Base-by-base conservation (phyloP, 2,888 invertebrate species). In the Epistrophe grossulariae region DNA sequence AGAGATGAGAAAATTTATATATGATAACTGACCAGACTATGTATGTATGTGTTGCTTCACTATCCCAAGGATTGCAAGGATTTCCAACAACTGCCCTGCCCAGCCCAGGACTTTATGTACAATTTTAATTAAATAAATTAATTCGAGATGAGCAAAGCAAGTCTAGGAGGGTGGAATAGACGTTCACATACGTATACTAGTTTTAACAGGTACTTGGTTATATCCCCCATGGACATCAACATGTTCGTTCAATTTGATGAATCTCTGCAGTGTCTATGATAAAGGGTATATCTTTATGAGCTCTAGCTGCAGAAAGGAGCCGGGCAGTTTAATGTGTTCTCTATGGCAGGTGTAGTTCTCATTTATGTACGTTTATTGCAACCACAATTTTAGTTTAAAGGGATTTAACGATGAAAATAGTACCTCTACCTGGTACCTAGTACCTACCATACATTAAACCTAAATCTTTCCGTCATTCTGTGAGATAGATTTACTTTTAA, bases 111-210 rank as follows among this genome's bases (percentile, higher is more conserved):
- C 82, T 73, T 52, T 48, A 68, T 70, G 82, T 74, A 70, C 85
- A 74, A 50, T 85, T 85, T 85, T 85, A 85, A 85, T 85, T 85
- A 85, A 85, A 82, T 85, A 82, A 85, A 85, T 85, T 82, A 85
- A 85, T 78, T 85, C 82, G 74, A 84, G 57, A 73, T 73, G 77
- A 81, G 57, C 68, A 70, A 57, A 62, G 52, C 64, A 50, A 71
- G 60, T 64, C 59, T 62, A 70, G 68, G 24, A 40, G 40, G 59
- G 52, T 31, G 38, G 57, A 40, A 52, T 43, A 52, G 66, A 73
- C 68, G 24, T 24, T 31, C 4, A 28, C 2, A 28, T 5, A 45
- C 73, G 24, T 24, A 24, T 24, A 28, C 24, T 79, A 73, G 72
- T 60, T 68, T 43, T 64, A 78, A 52, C 48, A 74, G 74, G 84